Evolutionary conservation across 2,113 vertebrate genomes (phyloP), one percentile per base, ranked within the genome.

Genomic region (Scatophagus argus): DNA sequence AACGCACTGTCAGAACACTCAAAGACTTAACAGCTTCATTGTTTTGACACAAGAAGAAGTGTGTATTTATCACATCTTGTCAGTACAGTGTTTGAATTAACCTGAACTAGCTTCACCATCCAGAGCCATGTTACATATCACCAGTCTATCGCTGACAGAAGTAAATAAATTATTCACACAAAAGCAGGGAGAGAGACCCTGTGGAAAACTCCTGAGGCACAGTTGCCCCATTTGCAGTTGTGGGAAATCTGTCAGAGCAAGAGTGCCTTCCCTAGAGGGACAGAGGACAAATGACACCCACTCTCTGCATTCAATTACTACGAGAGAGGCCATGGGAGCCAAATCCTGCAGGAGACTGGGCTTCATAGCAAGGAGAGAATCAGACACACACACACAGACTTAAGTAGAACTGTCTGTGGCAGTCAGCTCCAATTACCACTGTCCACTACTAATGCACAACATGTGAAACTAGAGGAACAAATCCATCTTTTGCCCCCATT

Each of bases 191-290:
- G 64, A 69, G 76, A 77, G 65, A 66, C 64, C 74, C 83, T 12
- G 41, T 46, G 73, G 75, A 90, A 87, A 83, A 87, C 75, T 82
- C 79, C 59, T 0, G 23, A 55, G 84, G 86, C 85, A 67, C 62
- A 83, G 67, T 87, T 71, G 79, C 79, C 82, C 87, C 77, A 89
- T 93, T 90, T 91, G 92, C 83, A 88, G 87, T 85, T 87, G 91
- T 90, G 90, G 91, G 89, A 93, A 93, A 93, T 93, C 90, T 94
- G 93, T 94, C 90, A 91, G 86, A 77, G 81, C 65, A 77, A 83
- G 87, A 88, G 82, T 83, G 72, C 17, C 85, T 90, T 89, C 88
- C 92, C 89, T 78, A 73, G 82, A 88, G 92, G 92, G 92, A 93
- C 86, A 74, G 77, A 27, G 88, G 91, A 93, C 90, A 92, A 90